Base-by-base conservation (phyloP, 2,888 invertebrate genomes). In the Andrena hattorfiana region DNA sequence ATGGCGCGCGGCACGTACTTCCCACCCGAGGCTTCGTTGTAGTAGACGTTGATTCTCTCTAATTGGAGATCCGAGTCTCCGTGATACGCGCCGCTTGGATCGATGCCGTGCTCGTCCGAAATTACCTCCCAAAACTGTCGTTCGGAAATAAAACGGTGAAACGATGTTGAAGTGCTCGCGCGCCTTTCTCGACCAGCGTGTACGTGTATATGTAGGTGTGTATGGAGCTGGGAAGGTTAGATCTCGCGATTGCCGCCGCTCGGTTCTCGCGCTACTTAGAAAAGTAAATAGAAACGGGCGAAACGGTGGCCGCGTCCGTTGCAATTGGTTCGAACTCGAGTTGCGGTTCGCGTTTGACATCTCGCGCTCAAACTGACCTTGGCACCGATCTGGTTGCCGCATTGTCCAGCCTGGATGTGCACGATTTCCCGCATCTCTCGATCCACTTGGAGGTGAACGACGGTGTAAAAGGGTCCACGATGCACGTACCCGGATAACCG, bases 311-410 rank as follows among this genome's bases (percentile, higher is more conserved):
- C 26, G 54, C 13, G 26, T 7, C 10, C 56, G 20, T 56, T 26
- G 54, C 1, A 42, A 42, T 16, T 42, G 13, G 13, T 16, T 16
- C 8, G n/a, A 8, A 2, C 8, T 20, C 8, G 32, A 20, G 13
- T 13, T 32, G 54, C 6, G 32, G 3, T 8, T n/a, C 35, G 8
- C n/a, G n/a, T 28, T 59, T 3, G 23, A 23, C 10, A n/a, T 23
- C 35, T 62, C 42, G 28, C 49, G 10, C 0, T 5, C 8, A n/a
- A 76, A 88, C 91, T 94, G 93, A 97, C 97, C 96, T 96, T 96
- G 64, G 96, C 95, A 86, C 97, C 97, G 93, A 97, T 97, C 95
- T 97, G 97, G 94, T 98, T 98, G 86, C 98, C 98, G 94, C 98
- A 98, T 94, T 98, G 98, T 81, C 98, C 98, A 81, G 96, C 97